These are phyloP conservation scores for Montipora sp. DNA, from an alignment of 64 coral and sea anemone species.

Conservation along the genomic window DNA sequence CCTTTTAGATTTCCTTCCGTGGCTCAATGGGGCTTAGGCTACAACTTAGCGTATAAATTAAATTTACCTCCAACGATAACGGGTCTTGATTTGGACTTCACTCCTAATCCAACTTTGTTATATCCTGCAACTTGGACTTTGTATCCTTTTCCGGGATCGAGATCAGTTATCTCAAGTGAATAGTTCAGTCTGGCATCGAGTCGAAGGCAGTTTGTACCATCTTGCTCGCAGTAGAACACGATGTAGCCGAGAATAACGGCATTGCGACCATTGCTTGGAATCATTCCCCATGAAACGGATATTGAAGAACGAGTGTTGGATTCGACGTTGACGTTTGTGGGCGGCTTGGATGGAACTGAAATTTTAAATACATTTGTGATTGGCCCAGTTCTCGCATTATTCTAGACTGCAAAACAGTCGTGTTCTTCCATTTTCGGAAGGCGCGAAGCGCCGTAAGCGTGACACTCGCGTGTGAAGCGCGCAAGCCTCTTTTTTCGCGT, in stretches of 20 bases:
- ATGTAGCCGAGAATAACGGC: constrained; percentile 38
- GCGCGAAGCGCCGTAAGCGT: too few relatives aligned
- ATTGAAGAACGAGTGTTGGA: constrained; percentile 28
- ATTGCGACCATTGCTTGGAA: constrained; percentile 35
- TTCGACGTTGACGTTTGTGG: constrained; percentile 29
- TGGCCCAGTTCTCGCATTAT: too few relatives aligned
- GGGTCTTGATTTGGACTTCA: neutral
- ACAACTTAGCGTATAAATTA: neutral
- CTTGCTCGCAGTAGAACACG: constrained; percentile 38
- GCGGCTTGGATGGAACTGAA: constrained; percentile 41
- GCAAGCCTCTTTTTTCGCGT: too few relatives aligned
- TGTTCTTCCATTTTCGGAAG: too few relatives aligned
- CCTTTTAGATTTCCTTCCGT: too few relatives aligned
- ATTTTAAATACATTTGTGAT: neutral
- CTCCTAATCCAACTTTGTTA: constrained; percentile 29
- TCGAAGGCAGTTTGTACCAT: neutral
- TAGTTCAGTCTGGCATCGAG: neutral
- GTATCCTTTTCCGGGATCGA: constrained; percentile 2
- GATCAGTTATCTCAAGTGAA: neutral
- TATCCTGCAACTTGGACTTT: constrained; percentile 45
- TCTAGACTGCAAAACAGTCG: too few relatives aligned
- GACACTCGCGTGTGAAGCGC: too few relatives aligned
- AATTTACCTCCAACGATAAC: constrained; percentile 2
- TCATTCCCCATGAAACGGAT: constrained; percentile 26
- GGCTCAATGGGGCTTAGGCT: too few relatives aligned